Evolutionary conservation across 1,140 invertebrate genomes (phyloP).

Genomic region (Philotrypesis tridentata): DNA sequence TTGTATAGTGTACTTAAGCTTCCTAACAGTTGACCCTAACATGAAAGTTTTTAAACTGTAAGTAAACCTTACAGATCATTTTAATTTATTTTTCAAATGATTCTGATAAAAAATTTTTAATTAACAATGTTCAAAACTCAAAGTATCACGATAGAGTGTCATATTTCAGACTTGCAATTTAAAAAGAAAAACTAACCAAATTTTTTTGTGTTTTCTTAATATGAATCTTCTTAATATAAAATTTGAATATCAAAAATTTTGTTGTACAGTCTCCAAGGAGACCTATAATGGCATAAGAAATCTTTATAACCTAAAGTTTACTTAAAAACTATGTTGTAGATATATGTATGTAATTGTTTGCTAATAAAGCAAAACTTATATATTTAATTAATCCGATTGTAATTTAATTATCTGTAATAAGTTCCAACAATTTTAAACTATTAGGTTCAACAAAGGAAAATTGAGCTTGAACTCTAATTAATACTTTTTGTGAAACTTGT

Average conservation of each 20-base stretch:
- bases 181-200: conserved; percentile 37
- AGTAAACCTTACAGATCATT: conserved; percentile 27
- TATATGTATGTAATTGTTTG: conserved; percentile 10
- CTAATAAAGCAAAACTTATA: conserved; percentile 28
- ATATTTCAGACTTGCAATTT: conserved; percentile 46
- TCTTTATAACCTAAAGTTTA: conserved; percentile 34
- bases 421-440: neutral
- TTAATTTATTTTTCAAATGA: conserved; percentile 35
- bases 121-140: conserved; percentile 33
- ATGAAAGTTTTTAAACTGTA: conserved; percentile 34
- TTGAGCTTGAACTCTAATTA: neutral
- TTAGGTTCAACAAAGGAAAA: neutral
- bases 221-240: conserved; percentile 46
- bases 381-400: neutral
- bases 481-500: neutral
- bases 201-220: conserved; percentile 31
- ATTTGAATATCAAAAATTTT: conserved; percentile 42
- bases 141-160: conserved; percentile 9
- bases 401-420: neutral
- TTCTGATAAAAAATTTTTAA: conserved; percentile 12
- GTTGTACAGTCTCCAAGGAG: conserved; percentile 43
- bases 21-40: conserved; percentile 34
- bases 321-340: neutral
- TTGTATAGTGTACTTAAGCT: conserved; percentile 25
- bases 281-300: conserved; percentile 28